These are phyloP conservation scores for Deroplatys truncata DNA, from an alignment of 2,888 invertebrate species.

Conservation along the genomic window DNA sequence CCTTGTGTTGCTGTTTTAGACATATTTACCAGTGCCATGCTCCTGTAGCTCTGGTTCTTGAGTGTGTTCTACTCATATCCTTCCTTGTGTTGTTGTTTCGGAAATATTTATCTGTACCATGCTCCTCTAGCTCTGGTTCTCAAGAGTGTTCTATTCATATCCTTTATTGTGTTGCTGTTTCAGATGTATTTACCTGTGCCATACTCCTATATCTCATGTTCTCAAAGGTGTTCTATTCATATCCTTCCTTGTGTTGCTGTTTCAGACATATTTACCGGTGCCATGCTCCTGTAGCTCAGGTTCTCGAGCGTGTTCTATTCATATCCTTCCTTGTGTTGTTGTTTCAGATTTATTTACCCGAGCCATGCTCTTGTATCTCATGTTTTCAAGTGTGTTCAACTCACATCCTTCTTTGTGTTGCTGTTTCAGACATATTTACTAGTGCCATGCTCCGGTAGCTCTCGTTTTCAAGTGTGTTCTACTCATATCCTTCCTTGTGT, in stretches of 20 bases:
- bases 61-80: conserved; percentile 77
- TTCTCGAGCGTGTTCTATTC: too few species aligned
- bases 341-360: conserved; percentile 63
- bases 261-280: too few species aligned
- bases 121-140: too few species aligned
- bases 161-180: background rate
- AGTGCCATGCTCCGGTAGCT: too few species aligned
- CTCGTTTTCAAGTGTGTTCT: too few species aligned
- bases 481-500: too few species aligned
- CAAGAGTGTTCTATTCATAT: conserved; percentile 30
- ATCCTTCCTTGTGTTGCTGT: conserved; percentile 59
- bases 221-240: conserved; percentile 76
- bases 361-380: too few species aligned
- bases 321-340: too few species aligned
- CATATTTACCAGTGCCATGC: conserved; percentile 96
- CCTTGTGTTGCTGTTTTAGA: background rate
- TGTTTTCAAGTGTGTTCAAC: too few species aligned
- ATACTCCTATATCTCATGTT: conserved; percentile 57
- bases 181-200: conserved; percentile 45
- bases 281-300: too few species aligned
- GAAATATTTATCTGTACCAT: conserved; percentile 91
- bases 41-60: conserved; percentile 77
- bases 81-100: conserved; percentile 49
- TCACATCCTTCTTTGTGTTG: too few species aligned
- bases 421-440: too few species aligned